phyloP scores from a whole-genome alignment of 2,113 vertebrate genomes.

The Semicossyphus pulcher region DNA sequence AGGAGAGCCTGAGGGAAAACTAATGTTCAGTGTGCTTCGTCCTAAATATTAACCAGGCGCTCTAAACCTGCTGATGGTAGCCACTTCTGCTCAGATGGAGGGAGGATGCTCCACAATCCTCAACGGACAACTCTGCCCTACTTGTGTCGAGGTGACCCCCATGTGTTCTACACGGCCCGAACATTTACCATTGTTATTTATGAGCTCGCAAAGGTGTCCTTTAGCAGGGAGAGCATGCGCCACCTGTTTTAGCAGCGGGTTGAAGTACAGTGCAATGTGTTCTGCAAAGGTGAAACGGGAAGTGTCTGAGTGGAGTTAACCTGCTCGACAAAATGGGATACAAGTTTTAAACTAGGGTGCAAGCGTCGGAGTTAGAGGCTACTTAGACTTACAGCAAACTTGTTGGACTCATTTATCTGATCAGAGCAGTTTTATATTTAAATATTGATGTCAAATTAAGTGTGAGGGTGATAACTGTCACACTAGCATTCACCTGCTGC shows the following conservation, averaged over 20 bases:
- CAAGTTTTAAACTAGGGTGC: conserved; percentile 50
- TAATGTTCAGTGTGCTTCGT: conserved; percentile 58
- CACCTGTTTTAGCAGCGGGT: conserved; percentile 70
- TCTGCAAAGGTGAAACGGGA: conserved; percentile 41
- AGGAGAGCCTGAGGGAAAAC: conserved; percentile 68
- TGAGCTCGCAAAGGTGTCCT: conserved; percentile 73
- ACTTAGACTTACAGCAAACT: not conserved
- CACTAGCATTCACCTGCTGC: too few species aligned
- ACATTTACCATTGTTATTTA: conserved; percentile 77
- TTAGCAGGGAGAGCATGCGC: conserved; percentile 47
- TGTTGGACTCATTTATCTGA: not conserved
- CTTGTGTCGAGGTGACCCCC: conserved; percentile 77
- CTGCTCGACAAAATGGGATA: conserved; percentile 22
- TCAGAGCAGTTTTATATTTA: not conserved
- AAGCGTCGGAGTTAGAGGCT: not conserved
- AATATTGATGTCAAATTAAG: not conserved
- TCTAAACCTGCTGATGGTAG: conserved; percentile 71
- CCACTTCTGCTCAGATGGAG: conserved; percentile 49
- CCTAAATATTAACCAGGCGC: conserved; percentile 75
- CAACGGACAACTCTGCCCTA: conserved; percentile 68
- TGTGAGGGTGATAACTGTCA: not conserved
- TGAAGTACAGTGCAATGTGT: conserved; percentile 37
- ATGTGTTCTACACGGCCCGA: conserved; percentile 71
- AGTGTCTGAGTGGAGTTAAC: conserved; percentile 10
- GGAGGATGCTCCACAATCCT: conserved; percentile 66